Percentiles rank a stretch among this genome's conserved stretches.
Conservation (phyloP, 2,113 vertebrate species). For the Leucosticte australis region DNA sequence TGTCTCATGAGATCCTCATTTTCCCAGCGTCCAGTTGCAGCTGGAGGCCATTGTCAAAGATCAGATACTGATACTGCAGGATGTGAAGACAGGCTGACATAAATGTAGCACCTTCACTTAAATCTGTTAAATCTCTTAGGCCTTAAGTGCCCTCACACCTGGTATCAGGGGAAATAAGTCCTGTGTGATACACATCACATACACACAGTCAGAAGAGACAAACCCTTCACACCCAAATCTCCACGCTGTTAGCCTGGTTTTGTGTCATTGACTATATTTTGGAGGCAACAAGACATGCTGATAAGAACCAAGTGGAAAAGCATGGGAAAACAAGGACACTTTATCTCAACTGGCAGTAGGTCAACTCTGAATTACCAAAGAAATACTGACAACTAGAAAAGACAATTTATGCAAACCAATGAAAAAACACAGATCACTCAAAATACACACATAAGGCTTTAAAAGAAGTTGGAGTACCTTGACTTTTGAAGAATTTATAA, state of each 20-base stretch:
- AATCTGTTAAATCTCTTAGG: neutral
- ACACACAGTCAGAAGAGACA: neutral
- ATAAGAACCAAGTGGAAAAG: neutral
- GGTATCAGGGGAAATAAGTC: neutral
- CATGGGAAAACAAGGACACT: neutral
- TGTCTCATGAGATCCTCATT: neutral
- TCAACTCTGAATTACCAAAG: neutral
- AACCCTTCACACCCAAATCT: neutral
- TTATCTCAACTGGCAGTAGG: neutral
- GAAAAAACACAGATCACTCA: neutral
- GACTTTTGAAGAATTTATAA: neutral
- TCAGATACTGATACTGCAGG: neutral
- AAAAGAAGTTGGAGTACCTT: neutral
- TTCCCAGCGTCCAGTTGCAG: neutral
- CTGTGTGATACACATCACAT: fast-evolving
- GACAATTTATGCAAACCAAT: neutral
- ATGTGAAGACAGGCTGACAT: neutral
- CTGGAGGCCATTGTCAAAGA: neutral
- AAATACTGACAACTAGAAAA: neutral
- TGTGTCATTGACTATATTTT: neutral
- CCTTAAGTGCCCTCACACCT: neutral
- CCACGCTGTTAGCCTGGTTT: neutral
- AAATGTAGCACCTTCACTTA: neutral
- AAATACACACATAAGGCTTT: neutral
- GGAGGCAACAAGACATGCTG: neutral